Percentiles rank a stretch among this genome's conserved stretches.
Evolutionary conservation across 92 coral and sea anemone species (phyloP).

Genomic region (Epizoanthus scotinus): DNA sequence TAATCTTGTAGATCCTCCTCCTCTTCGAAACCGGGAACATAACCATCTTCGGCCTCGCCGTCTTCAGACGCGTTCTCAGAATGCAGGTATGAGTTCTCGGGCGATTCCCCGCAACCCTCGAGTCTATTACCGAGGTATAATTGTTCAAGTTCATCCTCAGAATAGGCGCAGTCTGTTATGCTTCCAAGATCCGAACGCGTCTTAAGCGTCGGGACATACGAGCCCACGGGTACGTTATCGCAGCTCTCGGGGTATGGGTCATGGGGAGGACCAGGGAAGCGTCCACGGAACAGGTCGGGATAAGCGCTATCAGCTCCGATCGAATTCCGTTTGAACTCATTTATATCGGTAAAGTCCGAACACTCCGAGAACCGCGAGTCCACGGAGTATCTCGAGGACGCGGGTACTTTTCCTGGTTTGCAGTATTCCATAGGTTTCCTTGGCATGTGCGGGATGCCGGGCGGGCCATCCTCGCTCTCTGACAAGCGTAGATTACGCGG

Average conservation of each 20-base stretch:
- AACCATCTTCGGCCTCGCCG: constrained; percentile 51
- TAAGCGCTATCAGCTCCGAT: constrained; percentile 62
- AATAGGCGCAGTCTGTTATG: constrained; percentile 75
- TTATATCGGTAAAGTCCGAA: constrained; percentile 82
- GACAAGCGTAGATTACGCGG: constrained; percentile 79
- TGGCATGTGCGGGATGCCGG: constrained; percentile 71
- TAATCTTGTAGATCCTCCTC: constrained; percentile 49
- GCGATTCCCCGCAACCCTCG: constrained; percentile 92
- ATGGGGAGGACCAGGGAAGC: constrained; percentile 82
- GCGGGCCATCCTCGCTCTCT: constrained; percentile 81
- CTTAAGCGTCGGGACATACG: constrained; percentile 71
- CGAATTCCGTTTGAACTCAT: constrained; percentile 49
- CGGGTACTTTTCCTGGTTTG: constrained; percentile 61
- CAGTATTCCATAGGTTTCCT: constrained; percentile 78
- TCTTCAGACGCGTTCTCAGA: constrained; percentile 86
- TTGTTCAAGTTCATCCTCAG: constrained; percentile 84
- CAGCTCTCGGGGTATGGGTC: constrained; percentile 90
- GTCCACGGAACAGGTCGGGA: constrained; percentile 74
- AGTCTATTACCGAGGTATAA: constrained; percentile 87
- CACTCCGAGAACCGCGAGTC: constrained; percentile 76
- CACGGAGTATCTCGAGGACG: constrained; percentile 78
- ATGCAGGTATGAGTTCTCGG: constrained; percentile 83
- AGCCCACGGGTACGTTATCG: constrained; percentile 79
- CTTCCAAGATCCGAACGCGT: constrained; percentile 87
- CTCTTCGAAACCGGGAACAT: constrained; percentile 22